A percentile compares a stretch with the other conserved stretches of the same genome.
Conservation (phyloP, 2,797 vertebrate species). For the Meriones psammophilus region DNA sequence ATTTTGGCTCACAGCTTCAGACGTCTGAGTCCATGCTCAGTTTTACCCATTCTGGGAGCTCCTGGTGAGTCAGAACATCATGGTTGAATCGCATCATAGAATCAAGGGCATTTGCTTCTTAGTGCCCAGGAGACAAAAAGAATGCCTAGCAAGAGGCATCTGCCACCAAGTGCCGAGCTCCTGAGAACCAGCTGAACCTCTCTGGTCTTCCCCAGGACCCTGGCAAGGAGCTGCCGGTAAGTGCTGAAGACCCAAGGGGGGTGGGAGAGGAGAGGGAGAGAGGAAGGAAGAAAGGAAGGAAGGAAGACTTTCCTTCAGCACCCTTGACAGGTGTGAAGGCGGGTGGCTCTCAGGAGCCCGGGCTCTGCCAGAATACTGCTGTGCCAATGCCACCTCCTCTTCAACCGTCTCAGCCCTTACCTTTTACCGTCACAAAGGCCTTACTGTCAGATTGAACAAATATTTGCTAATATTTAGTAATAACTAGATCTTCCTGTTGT, state of each 20-base stretch:
- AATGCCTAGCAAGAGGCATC: background rate
- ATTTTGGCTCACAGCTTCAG: background rate
- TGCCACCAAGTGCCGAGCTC: background rate
- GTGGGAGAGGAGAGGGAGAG: too few relatives aligned
- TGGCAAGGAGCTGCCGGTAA: background rate
- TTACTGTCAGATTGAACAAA: slow-evolving; percentile 27
- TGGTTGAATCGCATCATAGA: background rate
- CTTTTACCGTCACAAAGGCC: background rate
- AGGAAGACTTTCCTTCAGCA: background rate
- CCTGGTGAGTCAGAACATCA: background rate
- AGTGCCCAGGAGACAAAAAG: background rate
- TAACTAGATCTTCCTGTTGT: background rate
- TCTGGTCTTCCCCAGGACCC: background rate
- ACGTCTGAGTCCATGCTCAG: background rate
- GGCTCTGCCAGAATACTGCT: background rate
- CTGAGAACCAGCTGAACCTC: background rate
- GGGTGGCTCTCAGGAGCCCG: background rate
- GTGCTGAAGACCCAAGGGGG: background rate
- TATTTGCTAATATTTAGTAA: background rate
- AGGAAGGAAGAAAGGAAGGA: too few relatives aligned
- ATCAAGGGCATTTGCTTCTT: background rate
- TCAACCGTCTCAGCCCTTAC: background rate
- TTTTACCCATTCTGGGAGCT: background rate
- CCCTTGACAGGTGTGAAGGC: background rate
- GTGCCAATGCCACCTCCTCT: background rate